Evolutionary conservation across 2,888 invertebrate genomes (phyloP), one percentile per base, ranked within the genome.

Genomic region (Periphyllus acericola): DNA sequence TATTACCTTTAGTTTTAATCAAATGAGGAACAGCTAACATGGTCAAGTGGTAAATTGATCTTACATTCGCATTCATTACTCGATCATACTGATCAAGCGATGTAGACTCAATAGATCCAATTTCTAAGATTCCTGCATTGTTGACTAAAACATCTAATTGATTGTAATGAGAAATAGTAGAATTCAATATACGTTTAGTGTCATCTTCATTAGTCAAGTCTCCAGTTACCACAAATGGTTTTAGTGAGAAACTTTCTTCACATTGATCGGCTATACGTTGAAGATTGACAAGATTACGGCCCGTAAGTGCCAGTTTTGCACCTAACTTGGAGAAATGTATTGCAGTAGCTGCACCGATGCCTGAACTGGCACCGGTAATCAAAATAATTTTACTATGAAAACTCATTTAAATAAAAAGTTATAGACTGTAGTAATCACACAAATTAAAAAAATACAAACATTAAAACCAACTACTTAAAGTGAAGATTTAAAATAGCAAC

Each of bases 11-110:
- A 0, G 95, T 94, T 92, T 95, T 94, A 4, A 96, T 92, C 34
- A 99, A 93, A 92, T 98, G 94, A 0, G 98, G 98, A 0, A 96
- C 95, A 6, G 97, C 96, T 81, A 98, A 91, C 94, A 95, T 96
- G 0, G 97, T 98, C 89, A 98, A 91, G 89, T 96, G 94, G 91
- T 96, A 96, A 32, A 96, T 93, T 0, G 96, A 94, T 89, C 97
- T 94, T 0, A 98, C 95, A 92, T 99, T 99, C 2, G 96, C 94
- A 90, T 96, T 96, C 94, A 99, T 97, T 21, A 97, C 92, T 40
- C 95, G 93, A 91, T 99, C 99, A 91, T 95, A 98, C 91, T 98
- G 97, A 79, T 96, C 96, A 90, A 99, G 91, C 34, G 94, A 94
- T 0, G 98, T 96, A 90, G 93, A 96, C 92, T 98, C 98, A 90